These are phyloP conservation scores for Cyrtonyx montezumae DNA, from an alignment of 2,113 vertebrate genomes.

Conservation along the genomic window DNA sequence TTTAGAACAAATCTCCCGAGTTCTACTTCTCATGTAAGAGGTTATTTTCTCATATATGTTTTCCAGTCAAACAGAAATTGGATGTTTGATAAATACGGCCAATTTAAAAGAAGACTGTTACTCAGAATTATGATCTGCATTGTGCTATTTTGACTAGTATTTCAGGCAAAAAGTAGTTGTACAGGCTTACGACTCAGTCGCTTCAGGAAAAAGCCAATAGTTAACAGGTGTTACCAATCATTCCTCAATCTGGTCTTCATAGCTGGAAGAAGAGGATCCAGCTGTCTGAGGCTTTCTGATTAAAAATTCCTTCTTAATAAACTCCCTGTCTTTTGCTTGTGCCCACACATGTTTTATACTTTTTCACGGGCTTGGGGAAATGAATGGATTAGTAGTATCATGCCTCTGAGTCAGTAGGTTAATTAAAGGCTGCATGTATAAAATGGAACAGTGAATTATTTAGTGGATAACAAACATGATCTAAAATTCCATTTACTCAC, in stretches of 20 bases:
- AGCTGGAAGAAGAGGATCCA: slow-evolving; percentile 53
- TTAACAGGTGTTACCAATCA: slow-evolving; percentile 72
- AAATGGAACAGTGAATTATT: slow-evolving; percentile 81
- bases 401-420: slow-evolving; percentile 73
- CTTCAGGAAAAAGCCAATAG: slow-evolving; percentile 41
- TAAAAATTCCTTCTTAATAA: slow-evolving; percentile 68
- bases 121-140: background rate
- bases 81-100: background rate
- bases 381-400: slow-evolving; percentile 74
- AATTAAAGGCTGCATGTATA: slow-evolving; percentile 77
- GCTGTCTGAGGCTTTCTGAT: slow-evolving; percentile 64
- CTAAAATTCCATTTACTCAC: slow-evolving; percentile 79
- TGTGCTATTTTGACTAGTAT: background rate
- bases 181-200: background rate
- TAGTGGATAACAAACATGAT: slow-evolving; percentile 80
- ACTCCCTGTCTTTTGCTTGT: slow-evolving; percentile 51
- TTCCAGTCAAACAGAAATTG: background rate
- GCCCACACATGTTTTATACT: slow-evolving; percentile 51
- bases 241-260: slow-evolving; percentile 24
- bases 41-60: background rate
- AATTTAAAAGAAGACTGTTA: background rate
- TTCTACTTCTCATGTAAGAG: background rate
- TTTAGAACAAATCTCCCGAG: background rate
- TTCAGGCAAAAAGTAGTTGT: background rate
- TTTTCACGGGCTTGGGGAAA: slow-evolving; percentile 64